A percentile compares a stretch with the other conserved stretches of the same genome.
These are phyloP conservation scores for Alethe diademata DNA, from an alignment of 2,113 vertebrate species.

Conservation along the genomic window DNA sequence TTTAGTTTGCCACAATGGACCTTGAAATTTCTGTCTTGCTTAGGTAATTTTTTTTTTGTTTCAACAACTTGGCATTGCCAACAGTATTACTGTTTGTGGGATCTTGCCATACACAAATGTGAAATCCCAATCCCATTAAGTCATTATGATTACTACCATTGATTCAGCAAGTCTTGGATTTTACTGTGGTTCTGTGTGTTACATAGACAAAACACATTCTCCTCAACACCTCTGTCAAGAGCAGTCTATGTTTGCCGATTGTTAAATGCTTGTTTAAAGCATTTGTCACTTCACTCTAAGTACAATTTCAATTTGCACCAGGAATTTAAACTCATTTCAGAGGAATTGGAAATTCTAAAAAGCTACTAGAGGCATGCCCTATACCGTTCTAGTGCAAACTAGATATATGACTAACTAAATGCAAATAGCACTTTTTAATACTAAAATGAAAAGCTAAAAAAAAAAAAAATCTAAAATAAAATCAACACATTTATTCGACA, in stretches of 20 bases:
- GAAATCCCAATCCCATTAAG: background rate
- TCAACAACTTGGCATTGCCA: background rate
- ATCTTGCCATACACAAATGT: background rate
- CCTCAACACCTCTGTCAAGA: background rate
- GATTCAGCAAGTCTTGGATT: background rate
- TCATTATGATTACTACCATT: background rate
- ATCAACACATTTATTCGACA: background rate
- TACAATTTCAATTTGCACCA: background rate
- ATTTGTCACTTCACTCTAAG: background rate
- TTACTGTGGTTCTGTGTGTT: rapidly evolving
- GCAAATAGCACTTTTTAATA: background rate
- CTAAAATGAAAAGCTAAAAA: background rate
- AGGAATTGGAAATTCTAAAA: background rate
- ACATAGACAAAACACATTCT: background rate
- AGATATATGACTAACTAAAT: background rate
- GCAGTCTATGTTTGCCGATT: background rate
- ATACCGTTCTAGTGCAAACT: background rate
- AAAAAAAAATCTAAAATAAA: background rate
- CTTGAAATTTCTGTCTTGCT: background rate
- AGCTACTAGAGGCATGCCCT: background rate
- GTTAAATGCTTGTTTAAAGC: background rate
- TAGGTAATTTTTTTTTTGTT: background rate
- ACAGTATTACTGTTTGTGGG: background rate
- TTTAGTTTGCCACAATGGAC: background rate
- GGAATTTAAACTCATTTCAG: background rate